These are phyloP conservation scores for Tipula vernalis DNA, from an alignment of 2,888 invertebrate species.

Conservation along the genomic window DNA sequence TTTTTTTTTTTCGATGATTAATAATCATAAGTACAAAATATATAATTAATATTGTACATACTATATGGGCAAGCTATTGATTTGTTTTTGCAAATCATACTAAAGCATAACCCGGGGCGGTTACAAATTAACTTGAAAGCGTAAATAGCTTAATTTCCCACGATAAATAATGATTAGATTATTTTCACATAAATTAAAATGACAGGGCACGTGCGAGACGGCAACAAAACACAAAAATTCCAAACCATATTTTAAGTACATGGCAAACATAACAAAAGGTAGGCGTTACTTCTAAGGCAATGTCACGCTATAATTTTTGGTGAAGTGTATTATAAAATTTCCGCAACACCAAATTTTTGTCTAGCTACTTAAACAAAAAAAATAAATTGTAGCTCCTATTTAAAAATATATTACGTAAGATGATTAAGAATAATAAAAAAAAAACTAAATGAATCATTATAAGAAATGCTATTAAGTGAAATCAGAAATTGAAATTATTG, in stretches of 20 bases:
- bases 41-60: not conserved
- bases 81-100: not conserved
- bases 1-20: too few relatives aligned
- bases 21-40: not conserved
- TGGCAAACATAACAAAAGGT: too few relatives aligned
- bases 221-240: not conserved
- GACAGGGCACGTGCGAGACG: not conserved
- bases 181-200: not conserved
- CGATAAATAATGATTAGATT: not conserved
- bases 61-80: not conserved
- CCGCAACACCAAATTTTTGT: not conserved
- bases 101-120: too few relatives aligned
- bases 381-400: not conserved
- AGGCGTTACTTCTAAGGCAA: not conserved
- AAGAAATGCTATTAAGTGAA: not conserved
- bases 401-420: not conserved
- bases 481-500: not conserved
- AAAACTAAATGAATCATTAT: not conserved
- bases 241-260: not conserved
- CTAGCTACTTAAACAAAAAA: not conserved
- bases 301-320: not conserved
- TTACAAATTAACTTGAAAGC: not conserved
- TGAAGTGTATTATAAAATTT: not conserved
- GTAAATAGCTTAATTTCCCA: not conserved
- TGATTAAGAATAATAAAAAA: not conserved